Conservation (phyloP, 2,888 invertebrate species). For the Epistrophe eligans region DNA sequence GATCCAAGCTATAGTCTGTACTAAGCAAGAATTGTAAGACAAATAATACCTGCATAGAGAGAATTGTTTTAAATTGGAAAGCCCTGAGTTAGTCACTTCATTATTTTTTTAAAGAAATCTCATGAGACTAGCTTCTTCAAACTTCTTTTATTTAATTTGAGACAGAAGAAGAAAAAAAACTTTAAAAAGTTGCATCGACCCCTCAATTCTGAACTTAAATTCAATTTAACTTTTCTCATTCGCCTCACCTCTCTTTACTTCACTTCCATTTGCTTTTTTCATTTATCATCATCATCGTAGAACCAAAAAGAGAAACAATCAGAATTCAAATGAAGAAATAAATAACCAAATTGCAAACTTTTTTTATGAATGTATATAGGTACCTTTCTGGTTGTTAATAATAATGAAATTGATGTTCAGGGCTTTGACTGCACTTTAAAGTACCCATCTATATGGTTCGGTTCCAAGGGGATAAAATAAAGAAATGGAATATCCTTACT, state of each 20-base stretch:
- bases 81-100: too few species aligned
- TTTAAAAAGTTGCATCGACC: neutral
- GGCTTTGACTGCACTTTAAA: slow-evolving; percentile 70
- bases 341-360: slow-evolving; percentile 52
- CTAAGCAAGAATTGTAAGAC: too few species aligned
- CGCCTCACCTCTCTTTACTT: neutral
- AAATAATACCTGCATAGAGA: too few species aligned
- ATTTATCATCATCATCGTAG: neutral
- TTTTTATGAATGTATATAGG: neutral
- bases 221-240: slow-evolving; percentile 49
- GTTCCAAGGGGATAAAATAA: slow-evolving; percentile 31
- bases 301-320: slow-evolving; percentile 39
- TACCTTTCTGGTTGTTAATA: slow-evolving; percentile 44
- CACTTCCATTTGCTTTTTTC: slow-evolving; percentile 4
- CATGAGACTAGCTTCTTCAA: neutral
- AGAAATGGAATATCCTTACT: slow-evolving; percentile 48
- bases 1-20: too few species aligned
- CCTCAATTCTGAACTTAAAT: neutral
- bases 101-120: too few species aligned
- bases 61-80: too few species aligned
- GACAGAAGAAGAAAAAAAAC: neutral
- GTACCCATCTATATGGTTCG: slow-evolving; percentile 13
- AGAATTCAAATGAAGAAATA: slow-evolving; percentile 68
- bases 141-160: neutral
- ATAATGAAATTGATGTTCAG: slow-evolving; percentile 66